Conservation (phyloP, 2,113 vertebrate species). For the Pluvianellus socialis region DNA sequence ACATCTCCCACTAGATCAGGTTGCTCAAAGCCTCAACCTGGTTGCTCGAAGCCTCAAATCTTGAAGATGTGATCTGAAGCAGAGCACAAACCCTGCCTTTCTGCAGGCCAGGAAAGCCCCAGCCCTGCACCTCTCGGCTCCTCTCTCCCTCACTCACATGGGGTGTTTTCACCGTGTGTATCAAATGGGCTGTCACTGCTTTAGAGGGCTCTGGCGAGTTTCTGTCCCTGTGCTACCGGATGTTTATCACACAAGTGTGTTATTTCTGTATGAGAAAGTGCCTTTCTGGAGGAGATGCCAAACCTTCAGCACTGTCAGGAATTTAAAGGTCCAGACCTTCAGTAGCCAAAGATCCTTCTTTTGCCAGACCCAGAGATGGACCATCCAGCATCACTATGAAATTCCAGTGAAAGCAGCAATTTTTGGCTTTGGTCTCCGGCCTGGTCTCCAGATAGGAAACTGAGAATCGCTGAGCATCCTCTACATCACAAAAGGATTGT, state of each 20-base stretch:
- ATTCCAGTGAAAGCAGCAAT: not conserved
- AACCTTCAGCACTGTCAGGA: not conserved
- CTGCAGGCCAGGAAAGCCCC: not conserved
- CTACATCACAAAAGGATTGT: not conserved
- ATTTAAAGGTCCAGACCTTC: not conserved
- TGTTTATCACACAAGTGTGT: not conserved
- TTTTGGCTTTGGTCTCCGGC: not conserved
- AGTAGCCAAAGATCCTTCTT: not conserved
- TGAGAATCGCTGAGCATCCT: not conserved
- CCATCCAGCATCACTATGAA: accelerated
- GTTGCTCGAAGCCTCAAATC: too few species aligned
- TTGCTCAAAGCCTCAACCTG: too few species aligned
- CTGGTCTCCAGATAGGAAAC: not conserved
- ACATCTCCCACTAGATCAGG: too few species aligned
- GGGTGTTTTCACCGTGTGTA: not conserved
- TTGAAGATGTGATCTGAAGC: not conserved
- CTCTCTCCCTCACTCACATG: not conserved
- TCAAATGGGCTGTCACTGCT: not conserved
- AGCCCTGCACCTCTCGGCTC: not conserved
- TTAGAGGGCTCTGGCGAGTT: not conserved
- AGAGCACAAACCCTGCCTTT: not conserved
- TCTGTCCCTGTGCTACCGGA: not conserved
- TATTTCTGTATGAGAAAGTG: not conserved
- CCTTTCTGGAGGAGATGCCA: not conserved
- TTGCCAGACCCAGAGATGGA: not conserved